Percentiles rank a stretch among this genome's conserved stretches.
These are phyloP conservation scores for Catocala sponsa DNA, from an alignment of 2,888 invertebrate genomes.

Conservation along the genomic window DNA sequence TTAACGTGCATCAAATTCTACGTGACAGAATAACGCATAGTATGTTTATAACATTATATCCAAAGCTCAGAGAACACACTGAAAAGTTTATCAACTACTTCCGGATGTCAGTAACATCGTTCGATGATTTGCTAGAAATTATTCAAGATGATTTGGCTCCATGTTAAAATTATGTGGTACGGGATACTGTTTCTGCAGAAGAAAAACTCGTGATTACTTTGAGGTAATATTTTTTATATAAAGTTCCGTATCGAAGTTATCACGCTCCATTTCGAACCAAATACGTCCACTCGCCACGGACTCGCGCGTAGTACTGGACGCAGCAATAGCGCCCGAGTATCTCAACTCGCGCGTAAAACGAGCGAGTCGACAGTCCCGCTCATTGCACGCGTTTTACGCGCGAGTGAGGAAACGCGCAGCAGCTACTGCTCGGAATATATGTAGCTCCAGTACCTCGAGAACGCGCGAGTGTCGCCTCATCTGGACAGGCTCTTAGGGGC, in stretches of 20 bases:
- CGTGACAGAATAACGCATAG: constrained; percentile 39
- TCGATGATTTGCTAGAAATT: constrained; percentile 17
- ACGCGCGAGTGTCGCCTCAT: too few relatives aligned
- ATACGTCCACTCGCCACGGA: too few relatives aligned
- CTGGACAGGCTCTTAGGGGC: too few relatives aligned
- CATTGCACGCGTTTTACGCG: too few relatives aligned
- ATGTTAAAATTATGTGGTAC: constrained; percentile 15
- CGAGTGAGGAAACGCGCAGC: too few relatives aligned
- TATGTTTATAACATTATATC: constrained; percentile 41
- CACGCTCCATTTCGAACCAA: too few relatives aligned
- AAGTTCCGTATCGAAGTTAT: too few relatives aligned
- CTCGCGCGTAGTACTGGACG: background rate
- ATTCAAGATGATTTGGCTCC: constrained; percentile 24
- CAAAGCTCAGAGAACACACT: constrained; percentile 32
- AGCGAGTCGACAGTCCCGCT: too few relatives aligned
- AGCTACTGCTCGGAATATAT: too few relatives aligned
- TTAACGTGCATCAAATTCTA: constrained; percentile 31
- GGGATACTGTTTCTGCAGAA: constrained; percentile 25
- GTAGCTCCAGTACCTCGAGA: too few relatives aligned
- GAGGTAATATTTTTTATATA: constrained; percentile 14
- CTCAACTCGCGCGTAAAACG: too few relatives aligned
- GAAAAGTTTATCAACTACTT: constrained; percentile 43
- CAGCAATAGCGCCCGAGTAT: too few relatives aligned
- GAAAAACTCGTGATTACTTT: constrained; percentile 19
- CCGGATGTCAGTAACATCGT: constrained; percentile 33